Base-by-base conservation (phyloP, 2,113 vertebrate species). In the Pipa parva region DNA sequence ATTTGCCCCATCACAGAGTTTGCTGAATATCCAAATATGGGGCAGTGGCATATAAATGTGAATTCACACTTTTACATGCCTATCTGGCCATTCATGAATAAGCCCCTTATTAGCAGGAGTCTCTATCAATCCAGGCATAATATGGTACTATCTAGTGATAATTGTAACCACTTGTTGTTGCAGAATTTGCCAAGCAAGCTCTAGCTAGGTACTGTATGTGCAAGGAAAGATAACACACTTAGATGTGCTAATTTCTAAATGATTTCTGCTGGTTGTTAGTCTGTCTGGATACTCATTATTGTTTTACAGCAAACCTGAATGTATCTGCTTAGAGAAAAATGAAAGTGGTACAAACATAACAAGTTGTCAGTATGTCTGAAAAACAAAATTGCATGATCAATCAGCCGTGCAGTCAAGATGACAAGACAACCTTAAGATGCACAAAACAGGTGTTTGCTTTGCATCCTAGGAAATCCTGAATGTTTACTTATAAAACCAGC, bases 341-440 rank as follows among this genome's bases (percentile, higher is more conserved):
- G 33, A 61, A 11, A 20, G n/a, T 55, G 12, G 22, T 36, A 26
- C 17, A n/a, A 1, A 31, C 54, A 26, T 29, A 22, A 48, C 58
- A n/a, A 52, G 57, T 45, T 31, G 31, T 54, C 31, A 27, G 22
- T 18, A 5, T 45, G 49, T 68, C 21, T 42, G 46, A 37, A 58
- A 18, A 42, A 70, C 33, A 45, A 60, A 28, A 26, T 52, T 54
- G 59, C 56, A 59, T 59, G 46, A 68, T 68, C 50, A 70, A 70
- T 70, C 58, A 45, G 33, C 48, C 46, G 26, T 49, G 26, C 65
- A 27, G 55, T 31, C 55, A 12, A 29, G 31, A 60, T 52, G 57
- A 52, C 46, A 60, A 61, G 66, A 51, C 48, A 45, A 69, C 57
- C 58, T 61, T 54, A 22, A 33, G 56, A 68, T 27, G 25, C 48